Evolutionary conservation across 2,888 invertebrate genomes (phyloP), one percentile per base, ranked within the genome.

Genomic region (Octodonta nipae): DNA sequence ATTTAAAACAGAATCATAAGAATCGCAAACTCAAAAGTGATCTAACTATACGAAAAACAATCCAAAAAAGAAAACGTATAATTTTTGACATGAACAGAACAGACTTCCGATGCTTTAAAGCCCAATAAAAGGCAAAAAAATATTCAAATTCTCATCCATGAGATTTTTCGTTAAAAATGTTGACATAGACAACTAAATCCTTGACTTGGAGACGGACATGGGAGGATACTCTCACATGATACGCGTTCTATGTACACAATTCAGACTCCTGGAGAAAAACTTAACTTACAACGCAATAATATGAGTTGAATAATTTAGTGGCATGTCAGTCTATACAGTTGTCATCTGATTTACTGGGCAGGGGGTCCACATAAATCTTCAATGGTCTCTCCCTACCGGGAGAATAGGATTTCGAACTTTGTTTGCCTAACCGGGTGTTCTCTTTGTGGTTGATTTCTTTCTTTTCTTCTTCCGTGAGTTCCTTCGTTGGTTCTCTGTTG

Each of bases 311-410:
- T 35, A 40, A 45, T 43, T 52, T 48, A 37, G 47, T 47, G 47
- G 48, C 52, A 45, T 53, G 58, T 60, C 60, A 61, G 56, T 60
- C 60, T 47, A 54, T 50, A 43, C 50, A 54, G 35, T 45, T 49
- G 38, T 61, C 60, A 25, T 59, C 58, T 13, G 51, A 46, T 49
- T 61, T 61, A 40, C 54, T 54, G 28, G 62, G 60, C 41, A 61
- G 58, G 36, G 64, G 59, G 49, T 78, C 77, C 45, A 78, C 61
- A 57, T 79, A 76, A 46, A 83, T 83, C 63, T 78, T 80, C 30
- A 82, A 63, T 15, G 76, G 78, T 47, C 70, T 67, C 56, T 82
- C 82, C 48, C 73, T 72, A 28, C 79, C 66, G 22, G 74, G 74
- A 35, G 74, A 74, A 49, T 68, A 70, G 13, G 57, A 42, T 26